Conservation (phyloP, 2,888 invertebrate genomes). For the Mimachlamys varia region DNA sequence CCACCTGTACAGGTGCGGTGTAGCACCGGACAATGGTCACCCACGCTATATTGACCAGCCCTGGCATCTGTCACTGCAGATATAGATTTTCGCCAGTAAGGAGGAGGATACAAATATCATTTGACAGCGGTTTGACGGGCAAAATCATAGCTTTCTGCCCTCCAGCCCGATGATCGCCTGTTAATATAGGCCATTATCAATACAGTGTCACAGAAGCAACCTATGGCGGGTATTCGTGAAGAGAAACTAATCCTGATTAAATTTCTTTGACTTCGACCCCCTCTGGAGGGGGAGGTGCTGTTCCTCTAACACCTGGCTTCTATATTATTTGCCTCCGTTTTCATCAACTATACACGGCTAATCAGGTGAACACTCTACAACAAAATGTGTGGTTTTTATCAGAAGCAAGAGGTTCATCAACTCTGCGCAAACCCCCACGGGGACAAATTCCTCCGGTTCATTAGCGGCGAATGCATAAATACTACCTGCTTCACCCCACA, state of each 20-base stretch:
- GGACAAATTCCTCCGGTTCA: background rate
- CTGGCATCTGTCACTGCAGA: background rate
- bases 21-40: background rate
- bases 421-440: background rate
- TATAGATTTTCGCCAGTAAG: background rate
- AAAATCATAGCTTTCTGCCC: background rate
- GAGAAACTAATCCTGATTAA: slow-evolving; percentile 15
- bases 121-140: slow-evolving; percentile 4
- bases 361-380: slow-evolving; percentile 19
- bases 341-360: slow-evolving; percentile 14
- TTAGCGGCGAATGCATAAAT: background rate
- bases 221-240: background rate
- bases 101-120: slow-evolving; percentile 20
- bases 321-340: slow-evolving; percentile 11
- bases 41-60: background rate
- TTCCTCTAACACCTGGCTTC: background rate
- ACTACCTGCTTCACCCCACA: background rate
- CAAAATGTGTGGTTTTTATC: slow-evolving; percentile 14
- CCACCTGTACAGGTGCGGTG: background rate
- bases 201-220: background rate
- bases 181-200: background rate
- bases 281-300: background rate
- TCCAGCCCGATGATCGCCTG: background rate
- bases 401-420: background rate
- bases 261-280: slow-evolving; percentile 23